phyloP scores from a whole-genome alignment of 2,888 invertebrate species.

The Drosophila crucigera region DNA sequence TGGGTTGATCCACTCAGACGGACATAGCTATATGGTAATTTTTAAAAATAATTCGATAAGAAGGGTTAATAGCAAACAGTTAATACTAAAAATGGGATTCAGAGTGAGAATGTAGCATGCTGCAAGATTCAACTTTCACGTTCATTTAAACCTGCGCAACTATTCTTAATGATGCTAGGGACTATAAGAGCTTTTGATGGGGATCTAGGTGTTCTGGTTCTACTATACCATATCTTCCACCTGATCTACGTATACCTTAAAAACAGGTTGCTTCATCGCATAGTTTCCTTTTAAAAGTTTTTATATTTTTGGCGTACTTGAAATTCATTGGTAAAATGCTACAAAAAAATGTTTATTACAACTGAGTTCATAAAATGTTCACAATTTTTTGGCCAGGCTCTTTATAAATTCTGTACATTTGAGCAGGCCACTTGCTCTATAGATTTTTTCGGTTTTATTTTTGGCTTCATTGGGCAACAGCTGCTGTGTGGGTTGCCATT shows the following conservation, averaged over 20 bases:
- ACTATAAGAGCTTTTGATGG: background rate
- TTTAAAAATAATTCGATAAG: background rate
- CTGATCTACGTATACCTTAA: background rate
- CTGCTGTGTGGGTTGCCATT: slow-evolving; percentile 67
- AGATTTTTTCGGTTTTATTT: slow-evolving; percentile 17
- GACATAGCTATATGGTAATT: too few relatives aligned
- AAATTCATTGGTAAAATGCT: background rate
- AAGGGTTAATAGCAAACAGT: background rate
- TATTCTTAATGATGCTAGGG: background rate
- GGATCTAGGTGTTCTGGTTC: background rate
- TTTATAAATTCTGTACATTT: slow-evolving; percentile 19
- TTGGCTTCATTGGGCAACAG: slow-evolving; percentile 49
- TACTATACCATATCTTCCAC: background rate
- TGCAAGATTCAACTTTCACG: too few relatives aligned
- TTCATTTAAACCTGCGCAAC: background rate
- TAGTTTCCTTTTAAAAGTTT: background rate
- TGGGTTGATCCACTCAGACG: too few relatives aligned
- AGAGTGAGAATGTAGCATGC: too few relatives aligned
- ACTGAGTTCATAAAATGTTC: background rate
- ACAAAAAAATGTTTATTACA: background rate
- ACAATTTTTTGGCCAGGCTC: slow-evolving; percentile 12
- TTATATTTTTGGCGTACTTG: background rate
- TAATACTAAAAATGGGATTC: background rate
- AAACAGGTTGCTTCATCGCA: too few relatives aligned
- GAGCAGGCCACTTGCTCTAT: slow-evolving; percentile 1